Base-by-base conservation (phyloP, 92 coral and sea anemone genomes). In the Hydrozoanthus gracilis region DNA sequence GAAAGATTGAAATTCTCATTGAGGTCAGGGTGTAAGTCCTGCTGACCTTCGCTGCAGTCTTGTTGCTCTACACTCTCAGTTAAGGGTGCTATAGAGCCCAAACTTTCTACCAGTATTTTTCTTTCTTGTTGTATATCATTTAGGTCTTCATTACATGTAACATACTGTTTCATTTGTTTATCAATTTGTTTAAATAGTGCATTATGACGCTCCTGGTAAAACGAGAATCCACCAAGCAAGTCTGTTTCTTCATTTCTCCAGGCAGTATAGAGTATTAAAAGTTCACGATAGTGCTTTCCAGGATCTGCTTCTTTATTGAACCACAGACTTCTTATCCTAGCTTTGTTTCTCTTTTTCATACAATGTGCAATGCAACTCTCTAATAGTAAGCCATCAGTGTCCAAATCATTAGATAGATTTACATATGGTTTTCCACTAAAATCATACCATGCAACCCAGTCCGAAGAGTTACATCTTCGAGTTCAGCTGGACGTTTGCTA, bases 401-500 rank as follows among this genome's bases (percentile, higher is more conserved):
- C 83, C 47, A 83, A 4, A 56, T 88, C 82, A 58, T 76, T 72
- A 49, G 88, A 68, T 44, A 10, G 78, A 44, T 83, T 88, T 13
- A 44, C 85, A 35, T 74, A 84, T 44, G 85, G 67, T 69, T 83
- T 83, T 20, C 87, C 83, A 83, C 73, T 58, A 46, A 46, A 62
- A 73, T 91, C 94, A 88, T 91, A 91, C 91, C 91, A 91, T 87
- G 82, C 93, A 60, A 82, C 93, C 93, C 93, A 90, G 67, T 90
- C 93, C 16, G 90, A 46, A 91, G 72, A 35, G 91, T 88, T 65
- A 77, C 5, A 86, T 84, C 15, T 73, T 91, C 91, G 4, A 92
- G 86, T 61, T 68, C 65, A 17, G 55, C 58, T 72, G 89, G 79
- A 20, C 82, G 86, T 14, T 89, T 86, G 27, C 62, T 73, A 82